Evolutionary conservation across 1,140 invertebrate species (phyloP), one percentile per base, ranked within the genome.

Genomic region (Pomacea maculata): DNA sequence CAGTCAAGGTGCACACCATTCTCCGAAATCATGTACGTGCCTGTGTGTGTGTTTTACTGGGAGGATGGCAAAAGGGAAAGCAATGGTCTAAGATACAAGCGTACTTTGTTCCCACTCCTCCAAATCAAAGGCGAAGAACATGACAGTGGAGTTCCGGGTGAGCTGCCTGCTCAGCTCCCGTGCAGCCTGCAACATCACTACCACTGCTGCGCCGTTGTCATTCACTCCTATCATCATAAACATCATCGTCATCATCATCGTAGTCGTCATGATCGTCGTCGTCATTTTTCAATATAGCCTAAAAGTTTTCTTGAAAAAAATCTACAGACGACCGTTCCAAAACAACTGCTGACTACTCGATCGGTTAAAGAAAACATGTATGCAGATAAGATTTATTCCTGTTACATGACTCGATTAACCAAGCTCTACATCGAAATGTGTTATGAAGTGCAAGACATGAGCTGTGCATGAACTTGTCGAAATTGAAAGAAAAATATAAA

Each of bases 141-240:
- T 64, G 17, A 83, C 61, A 1, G 82, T 85, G 81, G 80, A 75
- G n/a, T 82, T 65, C 9, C 80, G 45, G 19, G 25, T 57, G n/a
- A 34, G 72, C 25, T 67, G 29, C 1, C 11, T 25, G 0, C 64
- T 61, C 54, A 85, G 34, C 45, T 82, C 76, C 14, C 78, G 79
- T 9, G 80, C 82, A 52, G 80, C 79, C 70, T 85, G 78, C 63
- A 85, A 55, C 80, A 85, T 80, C 25, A 76, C 80, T 6, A 81
- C 81, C 21, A 82, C 78, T 29, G 80, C 84, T 29, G 82, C 81
- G 15, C 84, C 84, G 71, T 83, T 85, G 73, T 85, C 84, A 73
- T 85, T 74, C n/a, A 83, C 83, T n/a, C 84, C 84, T 85, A 45
- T n/a, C 45, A 17, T 14, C 29, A 74, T 54, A 6, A 11, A 6